A percentile compares a stretch with the other conserved stretches of the same genome.
These are phyloP conservation scores for Smithornis capensis DNA, from an alignment of 2,113 vertebrate species.

Conservation along the genomic window DNA sequence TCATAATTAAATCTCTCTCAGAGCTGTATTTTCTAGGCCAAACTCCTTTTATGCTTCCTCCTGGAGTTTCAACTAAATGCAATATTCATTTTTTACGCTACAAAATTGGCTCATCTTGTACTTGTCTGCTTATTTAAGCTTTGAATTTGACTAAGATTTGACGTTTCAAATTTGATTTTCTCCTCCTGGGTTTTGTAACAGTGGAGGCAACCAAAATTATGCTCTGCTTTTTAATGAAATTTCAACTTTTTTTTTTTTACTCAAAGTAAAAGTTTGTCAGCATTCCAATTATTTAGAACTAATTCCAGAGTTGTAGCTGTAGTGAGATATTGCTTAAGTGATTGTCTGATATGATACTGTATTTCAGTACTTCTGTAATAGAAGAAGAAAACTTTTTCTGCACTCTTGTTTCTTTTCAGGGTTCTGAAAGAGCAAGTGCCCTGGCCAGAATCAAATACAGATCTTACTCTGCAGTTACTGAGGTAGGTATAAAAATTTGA, in stretches of 20 bases:
- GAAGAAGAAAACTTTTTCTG: neutral
- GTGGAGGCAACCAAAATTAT: neutral
- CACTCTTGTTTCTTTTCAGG: conserved; percentile 69
- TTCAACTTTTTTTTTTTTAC: neutral
- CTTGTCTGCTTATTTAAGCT: neutral
- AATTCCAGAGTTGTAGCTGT: neutral
- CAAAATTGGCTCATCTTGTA: neutral
- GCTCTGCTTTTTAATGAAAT: neutral
- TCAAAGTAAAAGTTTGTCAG: neutral
- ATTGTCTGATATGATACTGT: neutral
- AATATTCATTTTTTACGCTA: neutral
- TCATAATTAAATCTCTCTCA: neutral
- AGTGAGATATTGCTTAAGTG: neutral
- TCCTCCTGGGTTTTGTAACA: neutral
- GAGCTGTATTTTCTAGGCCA: neutral
- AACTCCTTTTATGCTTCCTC: neutral
- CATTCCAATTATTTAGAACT: neutral
- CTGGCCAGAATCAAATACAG: conserved; percentile 88
- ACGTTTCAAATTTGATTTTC: neutral
- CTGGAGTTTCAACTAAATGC: neutral
- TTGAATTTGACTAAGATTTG: neutral
- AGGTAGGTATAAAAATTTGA: conserved; percentile 73
- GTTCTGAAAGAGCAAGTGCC: conserved; percentile 79
- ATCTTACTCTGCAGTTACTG: conserved; percentile 79
- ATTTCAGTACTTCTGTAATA: neutral